These are phyloP conservation scores for Bradypodion pumilum DNA, from an alignment of 2,797 vertebrate genomes.

Conservation along the genomic window DNA sequence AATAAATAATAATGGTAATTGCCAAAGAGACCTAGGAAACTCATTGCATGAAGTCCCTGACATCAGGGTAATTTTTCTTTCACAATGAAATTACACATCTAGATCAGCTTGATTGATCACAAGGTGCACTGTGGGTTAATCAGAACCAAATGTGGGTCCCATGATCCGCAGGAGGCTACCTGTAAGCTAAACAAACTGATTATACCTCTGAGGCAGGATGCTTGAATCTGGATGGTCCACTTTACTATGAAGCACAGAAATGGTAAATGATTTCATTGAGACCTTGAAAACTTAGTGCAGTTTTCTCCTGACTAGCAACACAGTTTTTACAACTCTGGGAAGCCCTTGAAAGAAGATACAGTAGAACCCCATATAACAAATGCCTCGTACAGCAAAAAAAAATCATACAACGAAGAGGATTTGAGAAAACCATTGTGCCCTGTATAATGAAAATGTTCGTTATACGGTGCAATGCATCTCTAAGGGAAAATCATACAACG, in stretches of 20 bases:
- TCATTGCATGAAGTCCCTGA: background rate
- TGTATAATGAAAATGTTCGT: too few relatives aligned
- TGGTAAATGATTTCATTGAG: background rate
- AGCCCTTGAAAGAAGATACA: background rate
- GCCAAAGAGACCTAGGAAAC: too few relatives aligned
- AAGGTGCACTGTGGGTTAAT: background rate
- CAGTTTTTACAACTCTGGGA: background rate
- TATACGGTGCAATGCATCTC: too few relatives aligned
- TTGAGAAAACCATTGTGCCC: too few relatives aligned
- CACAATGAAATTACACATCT: background rate
- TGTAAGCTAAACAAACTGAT: background rate
- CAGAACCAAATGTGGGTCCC: background rate
- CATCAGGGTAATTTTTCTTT: background rate
- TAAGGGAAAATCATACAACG: too few relatives aligned
- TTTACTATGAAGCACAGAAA: background rate
- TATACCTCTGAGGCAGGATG: background rate
- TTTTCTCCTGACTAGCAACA: conserved; percentile 16
- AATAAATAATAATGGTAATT: too few relatives aligned
- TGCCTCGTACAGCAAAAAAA: too few relatives aligned
- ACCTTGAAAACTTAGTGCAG: background rate
- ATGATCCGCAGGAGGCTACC: background rate
- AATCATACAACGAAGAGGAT: too few relatives aligned
- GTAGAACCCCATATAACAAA: too few relatives aligned
- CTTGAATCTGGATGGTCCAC: background rate
- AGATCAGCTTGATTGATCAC: background rate